A percentile compares a stretch with the other conserved stretches of the same genome.
Evolutionary conservation across 2,797 vertebrate genomes (phyloP).

Genomic region (Eptatretus atami): DNA sequence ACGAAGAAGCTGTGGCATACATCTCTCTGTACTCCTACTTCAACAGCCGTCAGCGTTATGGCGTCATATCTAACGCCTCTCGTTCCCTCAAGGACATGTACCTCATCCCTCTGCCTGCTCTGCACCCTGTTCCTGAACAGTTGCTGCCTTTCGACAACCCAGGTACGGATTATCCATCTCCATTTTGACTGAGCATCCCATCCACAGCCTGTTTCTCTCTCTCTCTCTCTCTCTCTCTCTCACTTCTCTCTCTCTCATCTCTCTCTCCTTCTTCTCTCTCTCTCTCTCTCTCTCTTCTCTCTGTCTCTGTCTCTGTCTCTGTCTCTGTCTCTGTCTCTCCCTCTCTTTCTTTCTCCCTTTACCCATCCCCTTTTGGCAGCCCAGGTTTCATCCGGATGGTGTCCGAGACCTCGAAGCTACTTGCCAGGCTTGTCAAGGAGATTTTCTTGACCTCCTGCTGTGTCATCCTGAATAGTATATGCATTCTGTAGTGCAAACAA

Average conservation of each 20-base stretch:
- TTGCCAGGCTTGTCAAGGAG: no score
- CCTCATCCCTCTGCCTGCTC: slow-evolving; percentile 61
- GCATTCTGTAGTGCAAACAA: no score
- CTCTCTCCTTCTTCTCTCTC: background rate
- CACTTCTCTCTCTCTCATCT: background rate
- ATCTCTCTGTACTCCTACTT: slow-evolving; percentile 96
- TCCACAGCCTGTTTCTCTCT: background rate
- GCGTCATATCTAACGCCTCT: slow-evolving; percentile 67
- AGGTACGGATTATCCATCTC: slow-evolving; percentile 41
- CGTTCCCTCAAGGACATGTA: slow-evolving; percentile 81
- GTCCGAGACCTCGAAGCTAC: no score
- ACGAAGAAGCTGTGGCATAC: slow-evolving; percentile 88
- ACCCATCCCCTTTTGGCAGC: no score
- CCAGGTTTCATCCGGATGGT: no score
- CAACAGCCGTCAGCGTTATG: slow-evolving; percentile 79
- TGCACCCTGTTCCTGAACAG: slow-evolving; percentile 52
- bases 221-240: background rate
- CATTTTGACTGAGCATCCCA: background rate
- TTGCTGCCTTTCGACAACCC: slow-evolving; percentile 73
- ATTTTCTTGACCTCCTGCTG: no score
- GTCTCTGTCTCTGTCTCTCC: background rate
- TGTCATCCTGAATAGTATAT: no score
- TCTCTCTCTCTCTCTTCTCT: background rate
- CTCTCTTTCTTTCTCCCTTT: background rate
- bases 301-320: background rate